phyloP scores from a whole-genome alignment of 2,113 vertebrate genomes.

The Colius striatus region DNA sequence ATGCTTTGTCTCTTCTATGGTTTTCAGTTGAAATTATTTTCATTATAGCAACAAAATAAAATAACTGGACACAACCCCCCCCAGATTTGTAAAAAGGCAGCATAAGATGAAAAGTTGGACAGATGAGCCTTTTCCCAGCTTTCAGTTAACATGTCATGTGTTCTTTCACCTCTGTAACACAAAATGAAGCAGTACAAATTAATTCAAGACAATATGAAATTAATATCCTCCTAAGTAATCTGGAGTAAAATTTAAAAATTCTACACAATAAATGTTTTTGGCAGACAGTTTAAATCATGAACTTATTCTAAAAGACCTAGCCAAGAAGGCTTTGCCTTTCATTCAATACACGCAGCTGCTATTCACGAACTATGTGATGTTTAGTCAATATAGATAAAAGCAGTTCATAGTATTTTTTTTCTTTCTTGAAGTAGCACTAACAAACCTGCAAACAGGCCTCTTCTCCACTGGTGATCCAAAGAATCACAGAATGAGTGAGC shows the following conservation, averaged over 20 bases:
- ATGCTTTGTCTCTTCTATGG: background rate
- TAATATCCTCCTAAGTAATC: background rate
- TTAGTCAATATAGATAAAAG: background rate
- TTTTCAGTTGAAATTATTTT: background rate
- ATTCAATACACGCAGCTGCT: background rate
- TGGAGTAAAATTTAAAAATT: background rate
- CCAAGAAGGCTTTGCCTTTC: background rate
- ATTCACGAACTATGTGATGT: background rate
- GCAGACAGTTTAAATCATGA: background rate
- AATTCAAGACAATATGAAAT: background rate
- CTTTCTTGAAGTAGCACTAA: background rate
- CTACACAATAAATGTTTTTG: background rate
- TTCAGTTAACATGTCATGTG: background rate
- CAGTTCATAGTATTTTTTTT: background rate
- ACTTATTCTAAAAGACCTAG: background rate
- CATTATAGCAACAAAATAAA: background rate
- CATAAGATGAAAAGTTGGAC: background rate
- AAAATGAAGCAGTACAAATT: background rate
- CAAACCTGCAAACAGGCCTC: background rate
- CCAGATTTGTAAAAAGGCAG: background rate
- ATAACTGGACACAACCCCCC: background rate
- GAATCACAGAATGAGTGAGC: background rate
- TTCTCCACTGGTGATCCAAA: background rate
- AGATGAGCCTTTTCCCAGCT: background rate
- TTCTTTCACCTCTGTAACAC: background rate